Evolutionary conservation across 1,140 invertebrate species (phyloP).

Genomic region (Pseudomyrmex pallidus): DNA sequence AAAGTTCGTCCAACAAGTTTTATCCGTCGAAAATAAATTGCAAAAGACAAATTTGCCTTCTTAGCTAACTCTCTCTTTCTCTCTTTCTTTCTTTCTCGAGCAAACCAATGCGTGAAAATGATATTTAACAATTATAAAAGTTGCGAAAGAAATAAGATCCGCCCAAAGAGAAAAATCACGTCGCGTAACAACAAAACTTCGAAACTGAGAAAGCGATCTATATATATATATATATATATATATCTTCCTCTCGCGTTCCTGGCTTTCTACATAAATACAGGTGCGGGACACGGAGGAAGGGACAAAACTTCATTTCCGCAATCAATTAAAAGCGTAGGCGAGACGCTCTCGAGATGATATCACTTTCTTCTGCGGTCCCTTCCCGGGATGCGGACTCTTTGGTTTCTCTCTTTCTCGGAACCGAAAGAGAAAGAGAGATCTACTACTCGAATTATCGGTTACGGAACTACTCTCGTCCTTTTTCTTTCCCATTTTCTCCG

Average conservation of each 20-base stretch:
- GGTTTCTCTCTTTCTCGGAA: no score
- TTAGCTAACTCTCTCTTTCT: neutral
- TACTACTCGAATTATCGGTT: constrained; percentile 38
- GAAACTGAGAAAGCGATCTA: constrained; percentile 25
- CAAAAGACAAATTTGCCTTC: constrained; percentile 44
- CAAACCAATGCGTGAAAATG: constrained; percentile 17
- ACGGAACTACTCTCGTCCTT: neutral
- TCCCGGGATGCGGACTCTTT: neutral
- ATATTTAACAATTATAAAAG: constrained; percentile 45
- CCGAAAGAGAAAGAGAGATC: neutral
- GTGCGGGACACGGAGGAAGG: neutral
- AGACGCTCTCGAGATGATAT: constrained; percentile 52
- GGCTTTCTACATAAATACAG: constrained; percentile 1
- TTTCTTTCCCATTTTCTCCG: constrained; percentile 34
- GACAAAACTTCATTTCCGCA: constrained; percentile 30
- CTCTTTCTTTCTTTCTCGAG: neutral
- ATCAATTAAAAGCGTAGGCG: constrained; percentile 42
- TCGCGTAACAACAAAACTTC: neutral
- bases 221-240: no score
- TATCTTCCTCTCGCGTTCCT: neutral
- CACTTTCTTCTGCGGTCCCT: neutral
- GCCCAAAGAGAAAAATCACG: neutral
- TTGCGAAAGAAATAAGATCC: constrained; percentile 9
- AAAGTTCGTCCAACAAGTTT: constrained; percentile 52
- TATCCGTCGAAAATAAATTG: constrained; percentile 60